phyloP scores from a whole-genome alignment of 1,140 invertebrate species.

The Neodiprion fabricii region DNA sequence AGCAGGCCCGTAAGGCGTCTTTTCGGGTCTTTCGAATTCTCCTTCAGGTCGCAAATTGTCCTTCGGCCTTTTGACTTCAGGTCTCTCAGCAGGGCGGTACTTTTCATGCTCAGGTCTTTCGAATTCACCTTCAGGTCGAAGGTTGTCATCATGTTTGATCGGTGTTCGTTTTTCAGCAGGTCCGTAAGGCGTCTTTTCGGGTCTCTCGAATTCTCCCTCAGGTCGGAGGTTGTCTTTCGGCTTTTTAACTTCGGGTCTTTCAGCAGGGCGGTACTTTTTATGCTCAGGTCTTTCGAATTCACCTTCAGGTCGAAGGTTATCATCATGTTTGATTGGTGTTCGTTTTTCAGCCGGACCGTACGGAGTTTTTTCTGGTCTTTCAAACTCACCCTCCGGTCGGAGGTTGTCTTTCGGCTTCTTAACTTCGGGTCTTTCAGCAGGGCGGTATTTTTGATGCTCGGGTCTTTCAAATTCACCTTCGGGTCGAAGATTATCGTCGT shows the following conservation, averaged over 20 bases:
- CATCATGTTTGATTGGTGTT: slow-evolving; percentile 50
- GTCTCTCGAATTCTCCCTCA: slow-evolving; percentile 63
- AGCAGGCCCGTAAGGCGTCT: slow-evolving; percentile 33
- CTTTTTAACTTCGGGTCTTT: slow-evolving; percentile 49
- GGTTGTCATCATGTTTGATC: slow-evolving; percentile 66
- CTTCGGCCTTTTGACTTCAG: slow-evolving; percentile 34
- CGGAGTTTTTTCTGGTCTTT: slow-evolving; percentile 46
- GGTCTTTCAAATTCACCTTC: slow-evolving; percentile 67
- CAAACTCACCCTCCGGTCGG: slow-evolving; percentile 68
- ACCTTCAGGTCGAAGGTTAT: slow-evolving; percentile 69
- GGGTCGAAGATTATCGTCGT: slow-evolving; percentile 66
- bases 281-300: slow-evolving; percentile 54
- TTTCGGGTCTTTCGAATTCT: slow-evolving; percentile 18
- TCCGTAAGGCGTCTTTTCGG: slow-evolving; percentile 38
- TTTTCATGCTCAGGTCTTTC: slow-evolving; percentile 47
- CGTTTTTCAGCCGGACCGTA: slow-evolving; percentile 43
- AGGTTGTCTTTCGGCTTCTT: slow-evolving; percentile 57
- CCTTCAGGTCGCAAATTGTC: slow-evolving; percentile 9
- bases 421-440: slow-evolving; percentile 35
- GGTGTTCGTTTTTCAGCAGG: slow-evolving; percentile 26
- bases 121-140: slow-evolving; percentile 68
- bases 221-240: slow-evolving; percentile 57
- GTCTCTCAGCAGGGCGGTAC: slow-evolving; percentile 58
- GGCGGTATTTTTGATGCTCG: slow-evolving; percentile 37
- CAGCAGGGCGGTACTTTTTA: slow-evolving; percentile 42